Evolutionary conservation across 2,113 vertebrate species (phyloP).

Genomic region (Danionella cerebrum): DNA sequence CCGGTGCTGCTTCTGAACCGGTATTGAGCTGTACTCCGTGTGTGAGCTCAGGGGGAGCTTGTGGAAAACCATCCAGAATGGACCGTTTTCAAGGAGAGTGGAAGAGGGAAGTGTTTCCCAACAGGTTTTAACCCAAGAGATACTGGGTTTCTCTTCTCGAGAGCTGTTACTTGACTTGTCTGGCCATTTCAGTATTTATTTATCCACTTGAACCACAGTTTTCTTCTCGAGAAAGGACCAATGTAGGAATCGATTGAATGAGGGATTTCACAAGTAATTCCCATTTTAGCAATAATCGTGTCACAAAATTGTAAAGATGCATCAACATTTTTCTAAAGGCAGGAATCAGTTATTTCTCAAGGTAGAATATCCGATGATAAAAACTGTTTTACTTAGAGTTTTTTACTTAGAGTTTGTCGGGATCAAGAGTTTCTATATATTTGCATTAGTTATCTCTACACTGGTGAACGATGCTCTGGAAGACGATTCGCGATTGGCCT

Average conservation of each 20-base stretch:
- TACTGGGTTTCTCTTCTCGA: neutral
- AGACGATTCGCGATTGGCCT: no score
- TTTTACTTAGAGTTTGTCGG: no score
- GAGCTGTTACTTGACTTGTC: neutral
- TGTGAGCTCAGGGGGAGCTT: neutral
- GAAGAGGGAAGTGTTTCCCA: neutral
- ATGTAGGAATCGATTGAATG: neutral
- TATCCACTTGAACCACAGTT: neutral
- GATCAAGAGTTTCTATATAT: no score
- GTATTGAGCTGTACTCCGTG: neutral
- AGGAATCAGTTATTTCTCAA: neutral
- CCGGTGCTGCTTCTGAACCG: conserved; percentile 18
- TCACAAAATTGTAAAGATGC: neutral
- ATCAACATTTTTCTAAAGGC: neutral
- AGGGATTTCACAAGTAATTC: conserved; percentile 14
- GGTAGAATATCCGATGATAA: no score
- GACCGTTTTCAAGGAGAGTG: neutral
- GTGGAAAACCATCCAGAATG: neutral
- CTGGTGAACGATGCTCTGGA: no score
- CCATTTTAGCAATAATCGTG: conserved; percentile 52
- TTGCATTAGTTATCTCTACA: no score
- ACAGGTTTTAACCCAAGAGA: neutral
- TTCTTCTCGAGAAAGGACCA: conserved; percentile 48
- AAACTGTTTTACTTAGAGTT: neutral
- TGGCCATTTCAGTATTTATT: conserved; percentile 61